Conservation (phyloP, 2,888 invertebrate genomes). For the Chydorus sphaericus region DNA sequence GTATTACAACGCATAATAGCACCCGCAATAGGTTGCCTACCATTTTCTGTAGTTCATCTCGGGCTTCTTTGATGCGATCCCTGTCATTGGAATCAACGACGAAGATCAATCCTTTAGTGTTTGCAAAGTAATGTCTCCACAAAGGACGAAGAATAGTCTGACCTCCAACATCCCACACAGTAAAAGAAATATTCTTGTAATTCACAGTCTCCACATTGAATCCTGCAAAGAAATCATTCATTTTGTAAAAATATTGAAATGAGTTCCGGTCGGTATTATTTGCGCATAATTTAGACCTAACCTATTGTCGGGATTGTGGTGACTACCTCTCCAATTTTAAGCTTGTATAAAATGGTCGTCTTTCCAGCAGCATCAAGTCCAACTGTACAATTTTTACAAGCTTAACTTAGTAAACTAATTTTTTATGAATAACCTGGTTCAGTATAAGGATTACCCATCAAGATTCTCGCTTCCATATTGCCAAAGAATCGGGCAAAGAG, state of each 20-base stretch:
- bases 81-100: constrained; percentile 96
- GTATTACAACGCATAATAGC: no score
- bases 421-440: not conserved
- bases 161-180: constrained; percentile 99
- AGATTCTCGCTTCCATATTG: constrained; percentile 93
- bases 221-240: no score
- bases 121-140: constrained; percentile 98
- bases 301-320: constrained; percentile 95
- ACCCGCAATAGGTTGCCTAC: constrained; percentile 32
- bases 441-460: constrained; percentile 65
- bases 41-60: constrained; percentile 81
- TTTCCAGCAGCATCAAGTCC: constrained; percentile 97
- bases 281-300: no score
- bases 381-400: constrained; percentile 42
- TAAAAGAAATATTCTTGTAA: constrained; percentile 98
- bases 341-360: constrained; percentile 92
- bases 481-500: constrained; percentile 86
- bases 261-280: no score
- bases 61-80: constrained; percentile 84
- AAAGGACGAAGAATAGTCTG: constrained; percentile 94
- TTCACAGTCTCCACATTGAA: constrained; percentile 99
- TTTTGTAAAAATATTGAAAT: not conserved
- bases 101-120: constrained; percentile 91
- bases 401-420: constrained; percentile 16
- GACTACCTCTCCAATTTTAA: constrained; percentile 94